Percentiles rank a stretch among this genome's conserved stretches.
Conservation (phyloP, 2,888 invertebrate species). For the Abscondita cerata region DNA sequence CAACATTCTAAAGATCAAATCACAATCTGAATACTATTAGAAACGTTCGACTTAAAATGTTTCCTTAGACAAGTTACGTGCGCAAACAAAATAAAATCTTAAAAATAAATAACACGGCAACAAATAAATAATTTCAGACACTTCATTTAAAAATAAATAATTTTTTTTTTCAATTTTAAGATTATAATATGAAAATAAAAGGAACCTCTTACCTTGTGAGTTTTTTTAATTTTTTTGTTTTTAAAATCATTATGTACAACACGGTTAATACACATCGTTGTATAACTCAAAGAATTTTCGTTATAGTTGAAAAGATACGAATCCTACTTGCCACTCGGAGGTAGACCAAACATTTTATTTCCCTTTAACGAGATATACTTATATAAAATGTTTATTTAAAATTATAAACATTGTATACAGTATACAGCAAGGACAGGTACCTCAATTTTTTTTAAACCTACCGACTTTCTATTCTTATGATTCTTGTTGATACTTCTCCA, state of each 20-base stretch:
- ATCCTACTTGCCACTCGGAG: slow-evolving; percentile 49
- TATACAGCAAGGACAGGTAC: slow-evolving; percentile 10
- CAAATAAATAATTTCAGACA: slow-evolving; percentile 12
- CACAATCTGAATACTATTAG: too few species aligned
- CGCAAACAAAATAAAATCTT: neutral
- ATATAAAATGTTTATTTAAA: slow-evolving; percentile 11
- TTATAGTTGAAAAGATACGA: slow-evolving; percentile 8
- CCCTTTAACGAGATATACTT: slow-evolving; percentile 39
- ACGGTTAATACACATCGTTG: slow-evolving; percentile 43
- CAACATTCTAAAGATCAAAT: too few species aligned
- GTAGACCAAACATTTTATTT: slow-evolving; percentile 50
- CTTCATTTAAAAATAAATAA: slow-evolving; percentile 1
- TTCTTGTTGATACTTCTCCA: slow-evolving; percentile 40
- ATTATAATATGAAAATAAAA: slow-evolving; percentile 42
- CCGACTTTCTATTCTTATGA: slow-evolving; percentile 49
- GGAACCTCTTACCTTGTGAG: slow-evolving; percentile 44
- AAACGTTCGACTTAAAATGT: too few species aligned
- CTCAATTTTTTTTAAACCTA: slow-evolving; percentile 37
- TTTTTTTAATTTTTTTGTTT: slow-evolving; percentile 15
- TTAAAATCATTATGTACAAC: slow-evolving; percentile 22
- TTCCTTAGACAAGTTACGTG: slow-evolving; percentile 1
- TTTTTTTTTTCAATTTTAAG: slow-evolving; percentile 6
- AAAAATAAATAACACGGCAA: slow-evolving; percentile 19
- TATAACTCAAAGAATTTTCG: slow-evolving; percentile 29
- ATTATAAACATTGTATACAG: neutral